Conservation (phyloP, 1,140 invertebrate species). For the Drosophila repleta region DNA sequence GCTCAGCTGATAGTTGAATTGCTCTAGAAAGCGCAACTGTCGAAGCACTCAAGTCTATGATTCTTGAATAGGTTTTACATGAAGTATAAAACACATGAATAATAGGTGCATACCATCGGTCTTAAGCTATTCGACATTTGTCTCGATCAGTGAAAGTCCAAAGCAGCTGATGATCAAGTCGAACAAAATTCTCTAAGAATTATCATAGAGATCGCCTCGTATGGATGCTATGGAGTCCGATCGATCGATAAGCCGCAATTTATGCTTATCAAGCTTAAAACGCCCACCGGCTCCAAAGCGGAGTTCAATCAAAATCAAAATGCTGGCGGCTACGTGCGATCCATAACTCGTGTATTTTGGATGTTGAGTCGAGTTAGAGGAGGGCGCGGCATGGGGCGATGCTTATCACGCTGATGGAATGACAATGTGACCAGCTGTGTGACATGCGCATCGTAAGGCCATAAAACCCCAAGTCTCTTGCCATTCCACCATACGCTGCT, state of each 20-base stretch:
- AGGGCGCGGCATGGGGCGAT: slow-evolving; percentile 29
- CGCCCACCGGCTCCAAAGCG: slow-evolving; percentile 51
- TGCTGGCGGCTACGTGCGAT: slow-evolving; percentile 26
- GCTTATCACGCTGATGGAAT: slow-evolving; percentile 74
- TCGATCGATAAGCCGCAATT: slow-evolving; percentile 63
- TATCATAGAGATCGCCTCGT: slow-evolving; percentile 64
- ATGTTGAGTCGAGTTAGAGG: not conserved
- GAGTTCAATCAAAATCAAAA: slow-evolving; percentile 17
- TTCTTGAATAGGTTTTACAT: too few relatives aligned
- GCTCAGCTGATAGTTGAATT: too few relatives aligned
- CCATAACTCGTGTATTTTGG: slow-evolving; percentile 22
- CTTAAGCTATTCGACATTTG: slow-evolving; percentile 1
- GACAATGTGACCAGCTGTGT: slow-evolving; percentile 56
- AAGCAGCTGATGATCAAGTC: slow-evolving; percentile 1
- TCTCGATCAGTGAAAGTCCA: slow-evolving; percentile 36
- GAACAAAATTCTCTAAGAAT: slow-evolving; percentile 15
- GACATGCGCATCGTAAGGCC: slow-evolving; percentile 34
- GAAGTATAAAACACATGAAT: too few relatives aligned
- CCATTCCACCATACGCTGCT: slow-evolving; percentile 23
- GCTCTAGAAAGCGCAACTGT: too few relatives aligned
- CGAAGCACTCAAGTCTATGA: too few relatives aligned
- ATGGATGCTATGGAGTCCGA: slow-evolving; percentile 12
- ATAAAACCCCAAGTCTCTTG: slow-evolving; percentile 18
- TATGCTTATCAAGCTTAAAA: slow-evolving; percentile 62
- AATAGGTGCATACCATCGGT: too few relatives aligned